These are phyloP conservation scores for Molanna angustata DNA, from an alignment of 2,888 invertebrate species.

Conservation along the genomic window DNA sequence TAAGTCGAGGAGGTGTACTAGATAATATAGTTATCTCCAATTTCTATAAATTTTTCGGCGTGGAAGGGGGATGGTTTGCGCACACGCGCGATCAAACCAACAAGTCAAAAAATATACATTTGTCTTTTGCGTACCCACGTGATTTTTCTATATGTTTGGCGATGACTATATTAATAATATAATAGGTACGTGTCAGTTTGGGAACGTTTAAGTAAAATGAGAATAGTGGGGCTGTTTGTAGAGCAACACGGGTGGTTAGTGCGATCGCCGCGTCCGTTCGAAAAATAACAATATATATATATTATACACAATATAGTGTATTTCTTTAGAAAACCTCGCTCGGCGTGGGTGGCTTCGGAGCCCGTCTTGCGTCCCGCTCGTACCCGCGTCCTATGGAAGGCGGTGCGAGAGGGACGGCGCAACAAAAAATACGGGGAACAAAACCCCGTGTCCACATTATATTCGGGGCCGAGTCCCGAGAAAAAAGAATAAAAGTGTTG, in stretches of 20 bases:
- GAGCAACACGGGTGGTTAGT: constrained; percentile 23
- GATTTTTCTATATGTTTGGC: too few relatives aligned
- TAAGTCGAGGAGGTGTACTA: too few relatives aligned
- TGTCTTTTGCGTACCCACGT: too few relatives aligned
- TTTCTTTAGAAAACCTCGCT: constrained; percentile 27
- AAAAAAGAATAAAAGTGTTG: constrained; percentile 27
- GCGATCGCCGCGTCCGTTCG: constrained; percentile 19
- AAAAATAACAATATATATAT: too few relatives aligned
- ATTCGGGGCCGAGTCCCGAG: constrained; percentile 23
- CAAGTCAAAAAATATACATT: too few relatives aligned
- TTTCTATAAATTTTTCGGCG: too few relatives aligned
- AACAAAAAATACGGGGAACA: constrained; percentile 14
- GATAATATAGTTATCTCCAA: too few relatives aligned
- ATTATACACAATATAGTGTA: constrained; percentile 29
- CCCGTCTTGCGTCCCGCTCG: constrained; percentile 33
- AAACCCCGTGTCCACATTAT: constrained; percentile 19
- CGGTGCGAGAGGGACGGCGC: constrained; percentile 28
- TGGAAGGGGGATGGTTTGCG: too few relatives aligned
- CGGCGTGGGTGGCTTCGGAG: constrained; percentile 34
- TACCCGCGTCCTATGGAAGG: constrained; percentile 47
- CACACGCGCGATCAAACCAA: too few relatives aligned
- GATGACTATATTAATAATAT: too few relatives aligned
- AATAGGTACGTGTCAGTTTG: too few relatives aligned
- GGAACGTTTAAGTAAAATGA: too few relatives aligned
- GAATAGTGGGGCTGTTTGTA: neutral